Evolutionary conservation across 2,797 vertebrate species (phyloP), one percentile per base, ranked within the genome.

Genomic region (Tiaroga cobitis): DNA sequence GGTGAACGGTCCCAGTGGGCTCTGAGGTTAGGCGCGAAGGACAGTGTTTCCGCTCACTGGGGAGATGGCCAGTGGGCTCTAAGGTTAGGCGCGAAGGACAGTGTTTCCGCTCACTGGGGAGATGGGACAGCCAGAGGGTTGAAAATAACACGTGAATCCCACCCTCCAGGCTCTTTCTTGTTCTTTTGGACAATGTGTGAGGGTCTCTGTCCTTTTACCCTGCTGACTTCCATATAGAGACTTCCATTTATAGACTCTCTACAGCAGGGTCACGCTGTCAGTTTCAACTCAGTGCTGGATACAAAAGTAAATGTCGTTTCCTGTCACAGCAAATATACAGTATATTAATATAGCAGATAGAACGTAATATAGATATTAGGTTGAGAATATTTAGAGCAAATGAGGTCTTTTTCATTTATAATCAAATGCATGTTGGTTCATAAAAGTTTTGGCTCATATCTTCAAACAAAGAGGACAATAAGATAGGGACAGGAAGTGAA

Each of bases 401-500:
- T 51, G 4, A 24, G 18, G 4, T 59, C 2, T 67, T 68, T 61
- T 75, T 86, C 39, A 86, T 86, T 82, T 34, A 74, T 84, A 34
- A 81, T 84, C n/a, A 61, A 69, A 63, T 49, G 5, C 16, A 72
- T 63, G n/a, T 78, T 73, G 32, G 19, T 80, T 77, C n/a, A 68
- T n/a, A 24, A 67, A 74, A 73, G 61, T 81, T 46, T 80, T 82
- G 37, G 37, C 37, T 73, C 46, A 73, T 81, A 68, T 70, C 61
- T 80, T 41, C 56, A 80, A 49, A 79, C 13, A 37, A 80, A 69
- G 76, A 86, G 59, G 49, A 85, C 61, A 84, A 80, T 72, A 72
- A 34, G 8, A 81, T 24, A 65, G 75, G 67, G 7, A 80, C 85
- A 92, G 90, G 91, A 93, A 92, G 90, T 91, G 89, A 93, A 90